Base-by-base conservation (phyloP, 1,140 invertebrate species). In the Delia radicum region DNA sequence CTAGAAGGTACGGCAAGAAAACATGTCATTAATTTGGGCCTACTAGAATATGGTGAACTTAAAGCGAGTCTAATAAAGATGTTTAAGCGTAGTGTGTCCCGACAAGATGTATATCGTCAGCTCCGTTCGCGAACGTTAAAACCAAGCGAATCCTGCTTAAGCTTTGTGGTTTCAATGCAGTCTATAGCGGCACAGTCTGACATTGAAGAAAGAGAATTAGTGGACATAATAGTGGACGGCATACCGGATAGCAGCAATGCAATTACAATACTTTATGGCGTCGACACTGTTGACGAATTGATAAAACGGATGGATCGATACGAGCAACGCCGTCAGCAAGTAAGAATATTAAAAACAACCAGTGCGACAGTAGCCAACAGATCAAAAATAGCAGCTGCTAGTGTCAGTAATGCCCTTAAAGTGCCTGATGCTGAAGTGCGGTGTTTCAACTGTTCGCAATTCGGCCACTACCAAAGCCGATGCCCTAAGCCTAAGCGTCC, bases 151-250 rank as follows among this genome's bases (percentile, higher is more conserved):
- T 48, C 42, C 6, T 75, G 74, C n/a, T n/a, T 71, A 10, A 48
- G n/a, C 12, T 72, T 61, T 28, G 21, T 71, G n/a, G 37, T 71
- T 26, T 8, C 28, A 28, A 75, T 75, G 74, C 62, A 75, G 67
- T 65, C 29, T 7, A 75, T 75, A 28, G 61, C 74, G 13, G 15
- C 29, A 8, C 13, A 65, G 13, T 12, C 62, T 5, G 26, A 75
- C 31, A 65, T 75, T 7, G 62, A 75, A 8, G 62, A 75, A 26
- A 12, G 18, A 7, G 62, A 75, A 13, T 24, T 75, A 3, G 31
- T 75, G 3, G 48, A 75, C n/a, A 42, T 62, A 4, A 63, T 74
- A 15, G 46, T 63, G 15, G 61, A 74, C 37, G 48, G 61, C 13
- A 63, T 74, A 18, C 48, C 24, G 15, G 73, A 74, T 24, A 29